phyloP scores from a whole-genome alignment of 53 echinoderm and acorn worm genomes.

The Henricia sp. region DNA sequence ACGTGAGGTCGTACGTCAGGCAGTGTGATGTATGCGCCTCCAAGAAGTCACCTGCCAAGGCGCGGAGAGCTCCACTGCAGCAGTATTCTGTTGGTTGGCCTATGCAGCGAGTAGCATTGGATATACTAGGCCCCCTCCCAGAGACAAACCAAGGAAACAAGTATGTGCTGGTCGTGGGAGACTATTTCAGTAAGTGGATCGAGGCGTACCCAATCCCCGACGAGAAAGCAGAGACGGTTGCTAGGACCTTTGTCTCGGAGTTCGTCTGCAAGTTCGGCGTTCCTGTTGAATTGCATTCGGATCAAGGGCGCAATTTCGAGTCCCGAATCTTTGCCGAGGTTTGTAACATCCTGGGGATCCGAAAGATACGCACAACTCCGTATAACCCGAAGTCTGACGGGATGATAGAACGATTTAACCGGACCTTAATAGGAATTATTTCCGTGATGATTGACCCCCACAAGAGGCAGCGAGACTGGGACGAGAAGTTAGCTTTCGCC shows the following conservation, averaged over 20 bases:
- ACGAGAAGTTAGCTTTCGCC: too few relatives aligned
- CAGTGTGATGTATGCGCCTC: too few relatives aligned
- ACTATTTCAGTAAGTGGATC: slow-evolving; percentile 56
- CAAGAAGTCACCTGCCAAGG: slow-evolving; percentile 7
- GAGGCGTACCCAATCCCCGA: too few relatives aligned
- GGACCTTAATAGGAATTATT: background rate
- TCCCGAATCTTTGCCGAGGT: slow-evolving; percentile 26
- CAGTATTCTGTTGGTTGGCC: too few relatives aligned
- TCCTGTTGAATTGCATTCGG: too few relatives aligned
- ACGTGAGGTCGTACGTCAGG: slow-evolving; percentile 9
- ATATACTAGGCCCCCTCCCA: slow-evolving; percentile 39
- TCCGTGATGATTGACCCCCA: slow-evolving; percentile 45
- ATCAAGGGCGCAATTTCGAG: slow-evolving; percentile 48
- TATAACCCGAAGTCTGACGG: slow-evolving; percentile 50
- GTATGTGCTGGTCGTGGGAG: too few relatives aligned
- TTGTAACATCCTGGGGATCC: slow-evolving; percentile 45
- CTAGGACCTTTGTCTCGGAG: slow-evolving; percentile 28
- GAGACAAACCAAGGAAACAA: slow-evolving; percentile 21
- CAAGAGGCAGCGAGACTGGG: too few relatives aligned
- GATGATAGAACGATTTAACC: slow-evolving; percentile 39
- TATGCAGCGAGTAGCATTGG: slow-evolving; percentile 52
- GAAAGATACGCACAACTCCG: slow-evolving; percentile 48
- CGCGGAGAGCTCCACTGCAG: slow-evolving; percentile 7
- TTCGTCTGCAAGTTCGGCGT: slow-evolving; percentile 54
- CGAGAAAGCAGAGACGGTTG: slow-evolving; percentile 35